Evolutionary conservation across 2,888 invertebrate genomes (phyloP), one percentile per base, ranked within the genome.

Genomic region (Ypsolopha scabrella): DNA sequence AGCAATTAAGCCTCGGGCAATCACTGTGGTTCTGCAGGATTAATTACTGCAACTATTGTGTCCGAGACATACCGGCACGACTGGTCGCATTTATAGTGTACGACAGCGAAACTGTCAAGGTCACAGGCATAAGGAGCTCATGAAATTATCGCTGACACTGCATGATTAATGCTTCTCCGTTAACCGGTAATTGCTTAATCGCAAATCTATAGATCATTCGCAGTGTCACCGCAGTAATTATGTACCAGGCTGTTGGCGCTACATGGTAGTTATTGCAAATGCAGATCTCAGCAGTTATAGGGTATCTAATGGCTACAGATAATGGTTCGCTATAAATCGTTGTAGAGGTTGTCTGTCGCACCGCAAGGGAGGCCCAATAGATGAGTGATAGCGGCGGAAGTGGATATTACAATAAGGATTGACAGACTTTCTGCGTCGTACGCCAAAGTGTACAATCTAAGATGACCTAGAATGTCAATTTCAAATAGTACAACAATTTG

Each of bases 321-420:
- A 74, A 73, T 74, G 65, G 70, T 64, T 63, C 61, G 64, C 58
- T 62, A 73, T 76, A 70, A 72, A 75, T 77, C 71, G 72, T 67
- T 53, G 24, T 24, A 53, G 60, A 61, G 64, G 56, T 66, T 69
- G 67, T 67, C 64, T 69, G 67, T 67, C 64, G 64, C 62, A 55
- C 60, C 60, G 57, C 58, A 55, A 60, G 62, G 58, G 58, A 59
- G 55, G 54, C 54, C 54, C 58, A 62, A 10, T 35, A 36, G 11
- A 48, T 61, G 65, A 62, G 61, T 58, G 67, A 67, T 73, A 70
- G 66, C 68, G 68, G 57, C 68, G 74, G 77, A 78, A 75, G 70
- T 75, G 70, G 67, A 70, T 71, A 71, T 72, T 68, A 68, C 61
- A 73, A 75, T 75, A 76, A 72, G 63, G 50, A 36, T 11, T 9